These are phyloP conservation scores for Limosa lapponica DNA, from an alignment of 2,797 vertebrate species.

Conservation along the genomic window DNA sequence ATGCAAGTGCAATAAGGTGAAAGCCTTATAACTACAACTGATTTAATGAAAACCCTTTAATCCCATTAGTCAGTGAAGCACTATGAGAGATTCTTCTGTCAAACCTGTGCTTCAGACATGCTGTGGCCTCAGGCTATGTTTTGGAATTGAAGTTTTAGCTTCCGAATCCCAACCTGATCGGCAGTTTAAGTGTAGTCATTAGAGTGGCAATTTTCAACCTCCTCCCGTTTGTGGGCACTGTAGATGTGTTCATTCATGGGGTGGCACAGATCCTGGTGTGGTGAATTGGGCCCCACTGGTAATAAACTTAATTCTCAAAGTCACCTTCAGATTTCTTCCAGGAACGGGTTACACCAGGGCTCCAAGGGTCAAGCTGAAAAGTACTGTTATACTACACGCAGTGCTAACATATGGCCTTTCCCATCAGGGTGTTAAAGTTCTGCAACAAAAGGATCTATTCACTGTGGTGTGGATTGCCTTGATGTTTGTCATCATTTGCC, in stretches of 20 bases:
- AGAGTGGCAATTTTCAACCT: slow-evolving; percentile 10
- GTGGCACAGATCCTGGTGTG: not conserved
- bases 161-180: slow-evolving; percentile 35
- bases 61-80: slow-evolving; percentile 39
- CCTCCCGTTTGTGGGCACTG: not conserved
- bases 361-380: not conserved
- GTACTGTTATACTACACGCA: not conserved
- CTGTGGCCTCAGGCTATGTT: slow-evolving; percentile 51
- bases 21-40: slow-evolving; percentile 51
- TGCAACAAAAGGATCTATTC: not conserved
- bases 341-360: not conserved
- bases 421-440: not conserved
- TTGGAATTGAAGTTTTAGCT: slow-evolving; percentile 56
- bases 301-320: slow-evolving; percentile 17
- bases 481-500: not conserved
- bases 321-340: not conserved
- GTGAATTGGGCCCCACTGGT: not conserved
- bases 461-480: not conserved
- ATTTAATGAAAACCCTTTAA: slow-evolving; percentile 64
- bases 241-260: not conserved
- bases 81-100: slow-evolving; percentile 46
- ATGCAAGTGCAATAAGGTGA: slow-evolving; percentile 50
- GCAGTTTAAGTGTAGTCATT: slow-evolving; percentile 44
- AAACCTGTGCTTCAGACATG: slow-evolving; percentile 44
- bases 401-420: not conserved